These are phyloP conservation scores for Delphinapterus leucas DNA, from an alignment of 2,113 vertebrate genomes.

Conservation along the genomic window DNA sequence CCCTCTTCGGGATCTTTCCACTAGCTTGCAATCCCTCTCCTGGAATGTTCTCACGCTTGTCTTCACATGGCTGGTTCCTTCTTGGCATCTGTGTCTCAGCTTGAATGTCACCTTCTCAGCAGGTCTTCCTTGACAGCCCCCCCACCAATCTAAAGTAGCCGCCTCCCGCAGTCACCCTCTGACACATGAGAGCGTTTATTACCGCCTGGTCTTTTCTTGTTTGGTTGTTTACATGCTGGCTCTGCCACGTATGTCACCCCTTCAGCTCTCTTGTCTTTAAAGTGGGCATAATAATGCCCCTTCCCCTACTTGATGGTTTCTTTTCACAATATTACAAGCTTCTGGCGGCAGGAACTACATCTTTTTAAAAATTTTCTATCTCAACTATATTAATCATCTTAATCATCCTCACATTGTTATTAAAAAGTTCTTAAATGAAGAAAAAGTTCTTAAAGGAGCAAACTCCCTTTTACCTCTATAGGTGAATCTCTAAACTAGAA, in stretches of 20 bases:
- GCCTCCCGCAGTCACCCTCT: background rate
- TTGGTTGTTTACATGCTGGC: background rate
- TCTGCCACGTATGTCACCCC: background rate
- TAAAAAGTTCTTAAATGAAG: background rate
- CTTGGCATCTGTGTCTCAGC: background rate
- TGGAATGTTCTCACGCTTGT: background rate
- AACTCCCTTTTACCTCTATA: background rate
- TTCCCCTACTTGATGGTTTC: background rate
- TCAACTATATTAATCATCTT: slow-evolving; percentile 32
- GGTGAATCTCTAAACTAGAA: background rate
- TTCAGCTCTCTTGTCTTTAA: slow-evolving; percentile 2
- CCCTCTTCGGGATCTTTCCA: background rate
- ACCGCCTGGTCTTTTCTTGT: background rate
- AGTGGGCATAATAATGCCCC: background rate
- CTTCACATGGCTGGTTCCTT: background rate
- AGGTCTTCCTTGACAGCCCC: background rate
- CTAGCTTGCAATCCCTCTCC: background rate
- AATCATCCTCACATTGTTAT: background rate
- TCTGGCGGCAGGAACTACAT: background rate
- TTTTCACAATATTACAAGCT: background rate
- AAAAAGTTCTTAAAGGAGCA: background rate
- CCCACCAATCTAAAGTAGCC: background rate
- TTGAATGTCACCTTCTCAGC: background rate
- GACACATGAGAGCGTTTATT: background rate
- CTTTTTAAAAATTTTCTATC: background rate